These are phyloP conservation scores for Nowickia ferox DNA, from an alignment of 2,888 invertebrate species.

Conservation along the genomic window DNA sequence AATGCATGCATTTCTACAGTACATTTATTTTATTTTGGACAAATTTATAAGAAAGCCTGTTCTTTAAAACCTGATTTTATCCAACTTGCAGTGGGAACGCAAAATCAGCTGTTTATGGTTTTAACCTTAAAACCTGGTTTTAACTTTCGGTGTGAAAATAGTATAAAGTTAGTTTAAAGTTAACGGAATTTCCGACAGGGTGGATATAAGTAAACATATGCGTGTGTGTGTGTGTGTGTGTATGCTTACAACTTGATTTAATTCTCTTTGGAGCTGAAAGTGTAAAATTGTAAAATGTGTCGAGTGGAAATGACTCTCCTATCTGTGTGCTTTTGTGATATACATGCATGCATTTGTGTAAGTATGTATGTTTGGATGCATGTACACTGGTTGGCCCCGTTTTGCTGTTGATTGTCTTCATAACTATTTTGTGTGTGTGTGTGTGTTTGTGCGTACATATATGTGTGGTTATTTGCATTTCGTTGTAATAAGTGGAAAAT, in stretches of 20 bases:
- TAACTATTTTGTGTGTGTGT: constrained; percentile 25
- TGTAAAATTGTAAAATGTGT: constrained; percentile 70
- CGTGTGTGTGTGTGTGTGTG: constrained; percentile 23
- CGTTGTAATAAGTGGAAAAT: constrained; percentile 68
- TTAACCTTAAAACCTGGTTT: too few relatives aligned
- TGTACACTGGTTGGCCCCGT: constrained; percentile 37
- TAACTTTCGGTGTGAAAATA: too few relatives aligned
- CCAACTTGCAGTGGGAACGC: too few relatives aligned
- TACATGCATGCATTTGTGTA: not conserved
- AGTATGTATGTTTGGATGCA: not conserved
- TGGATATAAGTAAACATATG: too few relatives aligned
- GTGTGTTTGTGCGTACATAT: not conserved
- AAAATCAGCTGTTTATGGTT: too few relatives aligned
- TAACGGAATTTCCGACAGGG: too few relatives aligned
- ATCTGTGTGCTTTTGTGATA: not conserved
- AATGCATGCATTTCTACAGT: too few relatives aligned
- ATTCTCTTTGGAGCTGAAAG: constrained; percentile 67
- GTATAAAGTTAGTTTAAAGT: too few relatives aligned
- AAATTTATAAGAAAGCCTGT: too few relatives aligned
- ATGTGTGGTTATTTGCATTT: constrained; percentile 47
- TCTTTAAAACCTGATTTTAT: too few relatives aligned
- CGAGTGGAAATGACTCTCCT: constrained; percentile 44
- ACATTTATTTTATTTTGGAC: too few relatives aligned
- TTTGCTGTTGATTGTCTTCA: constrained; percentile 61
- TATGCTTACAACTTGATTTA: constrained; percentile 59